Evolutionary conservation across 1,140 invertebrate species (phyloP).

Genomic region (Papilio helenus): DNA sequence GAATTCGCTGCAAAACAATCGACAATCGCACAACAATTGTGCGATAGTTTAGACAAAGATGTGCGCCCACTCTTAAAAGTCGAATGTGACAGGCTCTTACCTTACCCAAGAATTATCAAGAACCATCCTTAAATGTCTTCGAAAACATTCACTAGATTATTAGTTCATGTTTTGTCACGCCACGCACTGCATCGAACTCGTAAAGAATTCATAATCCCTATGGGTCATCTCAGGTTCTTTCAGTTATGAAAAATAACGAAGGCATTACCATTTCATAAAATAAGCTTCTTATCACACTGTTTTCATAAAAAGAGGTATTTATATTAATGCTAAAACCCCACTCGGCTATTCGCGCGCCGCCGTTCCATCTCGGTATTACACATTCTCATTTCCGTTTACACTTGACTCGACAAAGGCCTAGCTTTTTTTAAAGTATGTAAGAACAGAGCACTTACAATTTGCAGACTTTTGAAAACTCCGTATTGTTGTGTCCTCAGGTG

Average conservation of each 20-base stretch:
- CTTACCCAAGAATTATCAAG: too few species aligned
- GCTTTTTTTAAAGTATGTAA: slow-evolving; percentile 18
- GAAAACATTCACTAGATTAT: too few species aligned
- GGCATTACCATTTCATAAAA: neutral
- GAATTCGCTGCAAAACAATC: too few species aligned
- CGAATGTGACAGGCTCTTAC: too few species aligned
- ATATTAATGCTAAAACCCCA: slow-evolving; percentile 24
- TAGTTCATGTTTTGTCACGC: neutral
- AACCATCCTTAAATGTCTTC: too few species aligned
- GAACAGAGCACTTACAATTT: slow-evolving; percentile 23
- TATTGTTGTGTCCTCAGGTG: too few species aligned
- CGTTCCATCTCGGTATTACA: slow-evolving; percentile 26
- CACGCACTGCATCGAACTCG: neutral
- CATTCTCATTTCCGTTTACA: slow-evolving; percentile 28
- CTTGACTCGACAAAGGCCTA: slow-evolving; percentile 24
- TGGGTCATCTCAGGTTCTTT: neutral
- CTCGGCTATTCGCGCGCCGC: slow-evolving; percentile 7
- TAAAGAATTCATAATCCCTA: neutral
- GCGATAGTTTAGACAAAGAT: too few species aligned
- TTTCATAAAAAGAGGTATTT: slow-evolving; percentile 22
- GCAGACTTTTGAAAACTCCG: neutral
- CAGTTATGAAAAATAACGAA: neutral
- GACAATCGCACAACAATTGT: too few species aligned
- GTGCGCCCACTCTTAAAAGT: too few species aligned
- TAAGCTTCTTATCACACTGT: slow-evolving; percentile 17